phyloP scores from a whole-genome alignment of 2,888 invertebrate species.

The Plutella xylostella region DNA sequence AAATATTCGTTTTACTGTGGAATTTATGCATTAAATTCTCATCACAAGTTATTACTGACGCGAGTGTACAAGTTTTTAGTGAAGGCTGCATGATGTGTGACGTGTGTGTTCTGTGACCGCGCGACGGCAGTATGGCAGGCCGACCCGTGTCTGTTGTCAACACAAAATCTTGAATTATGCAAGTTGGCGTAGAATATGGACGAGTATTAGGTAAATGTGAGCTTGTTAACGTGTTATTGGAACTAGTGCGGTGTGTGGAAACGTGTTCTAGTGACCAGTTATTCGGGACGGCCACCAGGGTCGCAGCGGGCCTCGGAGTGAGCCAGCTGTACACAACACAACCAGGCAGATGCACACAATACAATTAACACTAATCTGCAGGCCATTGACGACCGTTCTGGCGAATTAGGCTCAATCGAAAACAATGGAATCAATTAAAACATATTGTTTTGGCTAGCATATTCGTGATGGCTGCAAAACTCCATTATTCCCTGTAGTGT shows the following conservation, averaged over 20 bases:
- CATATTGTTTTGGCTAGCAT: too few relatives aligned
- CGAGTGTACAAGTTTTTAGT: conserved; percentile 31
- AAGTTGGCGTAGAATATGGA: conserved; percentile 61
- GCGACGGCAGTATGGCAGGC: conserved; percentile 47
- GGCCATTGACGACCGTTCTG: conserved; percentile 19
- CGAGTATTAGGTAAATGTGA: conserved; percentile 57
- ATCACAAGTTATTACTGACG: conserved; percentile 34
- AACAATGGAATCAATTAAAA: conserved; percentile 15
- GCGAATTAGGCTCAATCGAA: conserved; percentile 15
- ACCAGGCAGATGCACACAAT: neutral
- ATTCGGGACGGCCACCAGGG: too few relatives aligned
- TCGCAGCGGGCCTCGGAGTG: neutral
- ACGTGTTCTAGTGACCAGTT: too few relatives aligned
- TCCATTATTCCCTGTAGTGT: too few relatives aligned
- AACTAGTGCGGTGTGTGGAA: too few relatives aligned
- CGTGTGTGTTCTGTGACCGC: conserved; percentile 15
- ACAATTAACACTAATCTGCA: neutral
- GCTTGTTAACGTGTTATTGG: too few relatives aligned
- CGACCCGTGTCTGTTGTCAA: conserved; percentile 57
- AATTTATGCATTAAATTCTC: conserved; percentile 50
- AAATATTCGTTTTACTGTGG: conserved; percentile 53
- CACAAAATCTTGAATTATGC: conserved; percentile 64
- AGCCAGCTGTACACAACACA: neutral
- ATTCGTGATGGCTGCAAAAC: too few relatives aligned
- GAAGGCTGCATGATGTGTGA: conserved; percentile 1